Evolutionary conservation across 2,797 vertebrate genomes (phyloP), one percentile per base, ranked within the genome.

Genomic region (Molothrus aeneus): DNA sequence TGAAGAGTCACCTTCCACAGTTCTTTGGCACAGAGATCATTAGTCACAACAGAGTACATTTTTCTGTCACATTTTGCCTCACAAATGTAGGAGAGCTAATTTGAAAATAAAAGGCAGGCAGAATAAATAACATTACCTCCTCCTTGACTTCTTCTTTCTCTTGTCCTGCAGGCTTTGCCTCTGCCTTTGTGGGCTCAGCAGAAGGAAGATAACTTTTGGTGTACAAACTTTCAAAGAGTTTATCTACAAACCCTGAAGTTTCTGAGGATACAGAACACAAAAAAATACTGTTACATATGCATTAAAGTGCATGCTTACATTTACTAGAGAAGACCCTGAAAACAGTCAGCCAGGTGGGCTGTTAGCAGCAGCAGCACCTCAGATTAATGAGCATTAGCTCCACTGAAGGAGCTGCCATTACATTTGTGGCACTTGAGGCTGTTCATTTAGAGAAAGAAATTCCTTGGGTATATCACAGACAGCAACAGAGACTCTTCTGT

Each of bases 181-280:
- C 99, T 70, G 98, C 98, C 97, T 99, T 99, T 17, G 98, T 89
- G 70, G 97, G 95, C 93, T 99, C 99, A 94, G 98, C 99, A 72
- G 97, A 98, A 92, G 98, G 97, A 93, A 98, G 97, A 92, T 99
- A 99, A 97, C 99, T 99, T 97, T 99, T 99, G 59, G 99, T 99
- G 90, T 98, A 98, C 77, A 99, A 97, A 97, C 99, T 99, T 98
- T 99, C 99, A 97, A 99, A 99, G 64, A 99, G 99, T 97, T 99
- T 99, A 98, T 99, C 99, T 53, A 99, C 99, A 98, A 99, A 99
- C 85, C 98, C 99, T 74, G 98, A 98, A 36, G 99, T 99, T 98
- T 99, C 99, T 99, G 98, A 80, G 92, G 96, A 95, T 57, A 87
- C 9, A 94, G 75, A 98, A 88, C 28, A 96, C 40, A 88, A 60